Evolutionary conservation across 2,797 vertebrate genomes (phyloP), one percentile per base, ranked within the genome.

Genomic region (Pipistrellus nathusii): DNA sequence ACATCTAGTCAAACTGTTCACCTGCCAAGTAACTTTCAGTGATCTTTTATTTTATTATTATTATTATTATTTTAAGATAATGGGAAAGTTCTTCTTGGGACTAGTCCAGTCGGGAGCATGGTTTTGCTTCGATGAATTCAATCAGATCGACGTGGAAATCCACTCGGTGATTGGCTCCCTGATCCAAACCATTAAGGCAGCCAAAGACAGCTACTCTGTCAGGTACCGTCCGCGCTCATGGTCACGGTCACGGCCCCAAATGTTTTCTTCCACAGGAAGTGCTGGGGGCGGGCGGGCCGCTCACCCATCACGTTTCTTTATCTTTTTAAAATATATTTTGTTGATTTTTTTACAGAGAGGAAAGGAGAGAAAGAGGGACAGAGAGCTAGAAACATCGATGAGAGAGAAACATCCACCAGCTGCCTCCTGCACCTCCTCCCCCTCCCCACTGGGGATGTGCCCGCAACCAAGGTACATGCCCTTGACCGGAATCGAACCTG

Each of bases 51-150:
- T 44, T 8, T 91, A 35, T 41, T 41, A 41, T 41, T 41, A 4
- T 38, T 41, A 41, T 90, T 77, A n/a, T n/a, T n/a, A n/a, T 90
- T 72, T 95, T n/a, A 85, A 98, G 98, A 96, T 98, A 88, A 97
- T 98, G 92, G 96, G 94, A 0, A 98, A 97, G 66, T 97, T 98
- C 59, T 97, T 98, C 89, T 97, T 96, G 4, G 98, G 98, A 25
- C 85, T 98, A 23, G 98, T 98, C 35, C 98, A 98, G 89, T 98
- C 98, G 8, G 98, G 98, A 72, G 90, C 96, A 0, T 98, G 98
- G 98, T 98, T 97, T 84, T 98, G 98, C 76, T 98, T 98, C 9
- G 97, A 98, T 92, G 98, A 98, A 71, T 97, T 98, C 87, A 98
- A 98, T 88, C 82, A 92, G 32, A 98, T 98, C n/a, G 96, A 98